Evolutionary conservation across 2,888 invertebrate genomes (phyloP).

Genomic region (Perizoma flavofasciatum): DNA sequence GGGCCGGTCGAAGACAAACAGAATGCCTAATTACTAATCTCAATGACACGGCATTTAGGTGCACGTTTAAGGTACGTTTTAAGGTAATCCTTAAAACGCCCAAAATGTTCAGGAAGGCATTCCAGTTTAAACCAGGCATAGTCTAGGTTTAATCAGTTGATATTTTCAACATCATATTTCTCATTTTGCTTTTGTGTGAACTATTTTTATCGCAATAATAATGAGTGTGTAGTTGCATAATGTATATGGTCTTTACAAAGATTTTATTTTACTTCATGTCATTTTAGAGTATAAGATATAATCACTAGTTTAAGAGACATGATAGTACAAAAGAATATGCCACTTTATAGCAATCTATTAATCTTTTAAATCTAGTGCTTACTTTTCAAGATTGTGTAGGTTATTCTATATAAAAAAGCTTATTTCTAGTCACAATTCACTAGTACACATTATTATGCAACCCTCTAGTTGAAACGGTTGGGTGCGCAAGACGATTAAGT

Average conservation of each 20-base stretch:
- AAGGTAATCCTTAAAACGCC: no score
- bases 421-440: conserved; percentile 7
- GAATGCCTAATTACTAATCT: no score
- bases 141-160: neutral
- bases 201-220: no score
- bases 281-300: neutral
- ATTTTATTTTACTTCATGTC: neutral
- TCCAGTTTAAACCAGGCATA: no score
- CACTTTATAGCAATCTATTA: neutral
- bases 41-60: no score
- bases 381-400: neutral
- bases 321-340: conserved; percentile 11
- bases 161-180: neutral
- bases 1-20: no score
- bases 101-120: no score
- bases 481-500: no score
- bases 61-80: no score
- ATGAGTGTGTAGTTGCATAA: no score
- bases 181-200: neutral
- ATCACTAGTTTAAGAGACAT: neutral
- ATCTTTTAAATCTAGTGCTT: neutral
- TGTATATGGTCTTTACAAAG: no score
- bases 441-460: neutral
- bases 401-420: conserved; percentile 10
- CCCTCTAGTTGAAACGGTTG: no score